These are phyloP conservation scores for Ornithoptera alexandrae DNA, from an alignment of 2,888 invertebrate species.

Conservation along the genomic window DNA sequence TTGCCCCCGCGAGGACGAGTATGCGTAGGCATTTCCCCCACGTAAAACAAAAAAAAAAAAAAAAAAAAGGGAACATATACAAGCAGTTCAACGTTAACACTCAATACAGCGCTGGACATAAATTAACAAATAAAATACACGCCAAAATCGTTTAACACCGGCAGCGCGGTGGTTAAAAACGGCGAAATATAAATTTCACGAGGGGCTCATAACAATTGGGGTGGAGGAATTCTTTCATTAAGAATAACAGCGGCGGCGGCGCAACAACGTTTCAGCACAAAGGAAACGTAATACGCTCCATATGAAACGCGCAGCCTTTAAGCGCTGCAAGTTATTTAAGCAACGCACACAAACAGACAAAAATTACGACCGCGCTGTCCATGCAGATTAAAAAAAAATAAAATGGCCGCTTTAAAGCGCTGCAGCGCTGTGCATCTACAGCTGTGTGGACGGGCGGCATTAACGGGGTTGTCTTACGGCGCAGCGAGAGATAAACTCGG, in stretches of 20 bases:
- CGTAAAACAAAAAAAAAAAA: no score
- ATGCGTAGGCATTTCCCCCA: no score
- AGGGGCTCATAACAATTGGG: constrained; percentile 27
- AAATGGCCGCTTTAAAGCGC: constrained; percentile 14
- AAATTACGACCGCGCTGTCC: constrained; percentile 22
- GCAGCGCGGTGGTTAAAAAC: constrained; percentile 1
- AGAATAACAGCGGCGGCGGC: constrained; percentile 21
- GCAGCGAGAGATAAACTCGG: neutral
- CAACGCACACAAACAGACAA: constrained; percentile 9
- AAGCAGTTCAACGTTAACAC: no score
- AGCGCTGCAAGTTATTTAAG: constrained; percentile 28
- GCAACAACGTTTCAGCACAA: constrained; percentile 25
- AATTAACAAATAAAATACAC: constrained; percentile 7
- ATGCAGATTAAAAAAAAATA: constrained; percentile 20
- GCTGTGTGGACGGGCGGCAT: constrained; percentile 5
- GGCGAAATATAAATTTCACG: constrained; percentile 25
- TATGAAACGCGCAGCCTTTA: constrained; percentile 26
- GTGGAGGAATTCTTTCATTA: constrained; percentile 31
- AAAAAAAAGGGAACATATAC: no score
- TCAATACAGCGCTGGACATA: neutral
- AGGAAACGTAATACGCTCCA: constrained; percentile 25
- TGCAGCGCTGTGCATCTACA: constrained; percentile 7
- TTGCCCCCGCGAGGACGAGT: no score
- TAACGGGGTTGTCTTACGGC: constrained; percentile 19
- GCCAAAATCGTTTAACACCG: constrained; percentile 15